Percentiles rank a stretch among this genome's conserved stretches.
Evolutionary conservation across 1,140 invertebrate species (phyloP).

Genomic region (Chironomus tepperi): DNA sequence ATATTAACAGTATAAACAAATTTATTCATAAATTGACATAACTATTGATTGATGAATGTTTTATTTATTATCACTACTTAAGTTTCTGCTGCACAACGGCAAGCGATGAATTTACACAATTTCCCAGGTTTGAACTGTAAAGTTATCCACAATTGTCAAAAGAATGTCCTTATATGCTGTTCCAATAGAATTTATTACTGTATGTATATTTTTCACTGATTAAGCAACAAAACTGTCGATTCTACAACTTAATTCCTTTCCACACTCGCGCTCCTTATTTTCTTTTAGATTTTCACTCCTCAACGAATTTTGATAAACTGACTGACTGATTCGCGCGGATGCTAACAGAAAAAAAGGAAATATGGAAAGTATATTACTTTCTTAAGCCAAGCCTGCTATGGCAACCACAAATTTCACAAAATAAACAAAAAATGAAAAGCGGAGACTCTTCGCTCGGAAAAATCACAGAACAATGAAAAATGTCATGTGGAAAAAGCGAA

Average conservation of each 20-base stretch:
- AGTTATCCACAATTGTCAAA: neutral
- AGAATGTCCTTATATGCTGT: neutral
- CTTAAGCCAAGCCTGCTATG: neutral
- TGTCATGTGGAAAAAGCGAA: too few species aligned
- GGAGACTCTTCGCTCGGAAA: neutral
- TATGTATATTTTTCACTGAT: neutral
- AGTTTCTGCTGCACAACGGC: conserved; percentile 39
- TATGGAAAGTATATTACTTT: neutral
- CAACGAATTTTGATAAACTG: neutral
- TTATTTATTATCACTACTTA: conserved; percentile 35
- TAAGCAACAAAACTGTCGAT: neutral
- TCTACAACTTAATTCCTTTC: too few species aligned
- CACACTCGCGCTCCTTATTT: too few species aligned
- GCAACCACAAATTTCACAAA: conserved; percentile 1
- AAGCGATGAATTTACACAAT: conserved; percentile 38
- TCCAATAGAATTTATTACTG: neutral
- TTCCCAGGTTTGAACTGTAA: conserved; percentile 35
- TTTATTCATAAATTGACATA: conserved; percentile 23
- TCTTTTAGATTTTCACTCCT: too few species aligned
- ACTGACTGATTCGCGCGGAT: neutral
- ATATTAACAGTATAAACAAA: neutral
- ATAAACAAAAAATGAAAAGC: conserved; percentile 2
- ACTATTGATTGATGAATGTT: conserved; percentile 26
- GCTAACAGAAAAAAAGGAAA: neutral
- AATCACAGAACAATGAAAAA: neutral